Percentiles rank a stretch among this genome's conserved stretches.
Conservation (phyloP, 1,140 invertebrate species). For the Trichonephila inaurata region DNA sequence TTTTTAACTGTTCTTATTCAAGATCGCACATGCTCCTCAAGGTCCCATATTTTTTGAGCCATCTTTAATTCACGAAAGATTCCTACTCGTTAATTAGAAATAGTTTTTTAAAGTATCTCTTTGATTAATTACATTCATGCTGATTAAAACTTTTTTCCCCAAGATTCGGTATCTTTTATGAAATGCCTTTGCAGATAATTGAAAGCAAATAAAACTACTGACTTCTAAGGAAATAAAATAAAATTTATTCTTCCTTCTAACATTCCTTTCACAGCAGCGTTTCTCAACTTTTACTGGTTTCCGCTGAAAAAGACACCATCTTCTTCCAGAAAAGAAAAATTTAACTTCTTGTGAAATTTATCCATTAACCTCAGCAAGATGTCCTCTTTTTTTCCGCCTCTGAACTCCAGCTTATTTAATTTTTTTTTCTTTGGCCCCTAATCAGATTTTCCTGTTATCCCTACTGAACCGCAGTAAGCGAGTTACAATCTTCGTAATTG, state of each 20-base stretch:
- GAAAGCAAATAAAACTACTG: background rate
- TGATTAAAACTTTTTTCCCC: background rate
- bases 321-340: background rate
- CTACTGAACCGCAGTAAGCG: slow-evolving; percentile 33
- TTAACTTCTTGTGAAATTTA: slow-evolving; percentile 29
- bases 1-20: no score
- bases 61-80: no score
- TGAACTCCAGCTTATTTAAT: background rate
- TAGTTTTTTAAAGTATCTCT: background rate
- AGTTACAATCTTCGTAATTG: slow-evolving; percentile 58
- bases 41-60: no score
- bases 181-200: background rate
- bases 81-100: background rate
- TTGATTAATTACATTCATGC: background rate
- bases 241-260: background rate
- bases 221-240: background rate
- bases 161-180: background rate
- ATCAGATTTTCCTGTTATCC: slow-evolving; percentile 63
- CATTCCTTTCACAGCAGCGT: background rate
- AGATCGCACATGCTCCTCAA: no score
- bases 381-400: background rate
- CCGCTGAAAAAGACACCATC: background rate
- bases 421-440: slow-evolving; percentile 41
- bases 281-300: background rate
- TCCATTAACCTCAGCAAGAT: slow-evolving; percentile 54